Conservation (phyloP, 1,140 invertebrate genomes). For the Leptopilina boulardi region DNA sequence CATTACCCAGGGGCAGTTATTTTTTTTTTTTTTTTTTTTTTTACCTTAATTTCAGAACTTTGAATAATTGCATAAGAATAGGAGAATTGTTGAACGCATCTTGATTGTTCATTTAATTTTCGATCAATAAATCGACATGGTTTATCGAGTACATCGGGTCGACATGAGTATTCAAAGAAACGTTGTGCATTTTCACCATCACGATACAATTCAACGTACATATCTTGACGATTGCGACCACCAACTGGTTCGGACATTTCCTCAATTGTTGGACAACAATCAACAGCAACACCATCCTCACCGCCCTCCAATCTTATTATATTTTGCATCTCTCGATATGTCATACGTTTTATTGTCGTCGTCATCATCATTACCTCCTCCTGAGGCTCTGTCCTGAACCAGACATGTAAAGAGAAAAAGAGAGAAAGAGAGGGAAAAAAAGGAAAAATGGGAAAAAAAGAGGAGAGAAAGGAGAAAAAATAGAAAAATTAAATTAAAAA, state of each 20-base stretch:
- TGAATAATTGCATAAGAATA: constrained; percentile 89
- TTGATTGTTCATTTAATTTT: constrained; percentile 81
- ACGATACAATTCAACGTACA: constrained; percentile 86
- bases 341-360: constrained; percentile 63
- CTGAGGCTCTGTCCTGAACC: constrained; percentile 58
- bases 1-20: neutral
- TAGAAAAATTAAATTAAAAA: no score
- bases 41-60: constrained; percentile 57
- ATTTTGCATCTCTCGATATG: constrained; percentile 80
- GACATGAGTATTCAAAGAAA: constrained; percentile 89
- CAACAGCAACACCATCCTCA: constrained; percentile 77
- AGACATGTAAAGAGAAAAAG: neutral
- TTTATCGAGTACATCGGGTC: constrained; percentile 81
- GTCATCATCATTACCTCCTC: no score
- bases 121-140: constrained; percentile 87
- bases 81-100: constrained; percentile 89
- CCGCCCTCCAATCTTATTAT: constrained; percentile 79
- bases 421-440: neutral
- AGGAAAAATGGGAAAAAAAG: neutral
- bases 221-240: constrained; percentile 83
- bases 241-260: constrained; percentile 87
- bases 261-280: constrained; percentile 87
- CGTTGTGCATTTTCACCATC: constrained; percentile 81
- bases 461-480: no score
- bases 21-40: constrained; percentile 15